Evolutionary conservation across 2,888 invertebrate species (phyloP).

Genomic region (Liopterus haemorrhoidalis): DNA sequence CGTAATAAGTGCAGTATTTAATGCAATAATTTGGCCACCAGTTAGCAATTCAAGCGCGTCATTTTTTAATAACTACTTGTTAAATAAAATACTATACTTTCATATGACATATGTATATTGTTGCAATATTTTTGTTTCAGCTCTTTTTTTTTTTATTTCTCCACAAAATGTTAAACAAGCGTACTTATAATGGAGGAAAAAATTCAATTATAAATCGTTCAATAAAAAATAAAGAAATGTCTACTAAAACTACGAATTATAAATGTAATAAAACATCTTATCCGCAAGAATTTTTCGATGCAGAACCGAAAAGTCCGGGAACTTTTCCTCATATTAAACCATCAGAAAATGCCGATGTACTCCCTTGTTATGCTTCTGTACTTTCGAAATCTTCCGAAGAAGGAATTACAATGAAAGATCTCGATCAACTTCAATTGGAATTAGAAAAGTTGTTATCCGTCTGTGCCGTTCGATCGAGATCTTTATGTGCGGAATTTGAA

Average conservation of each 20-base stretch:
- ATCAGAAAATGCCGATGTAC: constrained; percentile 59
- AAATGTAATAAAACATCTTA: constrained; percentile 13
- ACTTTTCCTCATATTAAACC: constrained; percentile 61
- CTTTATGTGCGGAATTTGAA: constrained; percentile 70
- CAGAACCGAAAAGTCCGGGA: constrained; percentile 33
- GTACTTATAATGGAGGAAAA: constrained; percentile 13
- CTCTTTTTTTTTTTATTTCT: too few species aligned
- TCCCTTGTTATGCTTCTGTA: constrained; percentile 63
- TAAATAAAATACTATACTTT: too few species aligned
- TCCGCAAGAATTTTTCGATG: constrained; percentile 9
- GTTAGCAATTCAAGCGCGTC: too few species aligned
- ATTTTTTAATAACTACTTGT: too few species aligned
- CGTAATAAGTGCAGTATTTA: too few species aligned
- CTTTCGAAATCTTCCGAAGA: constrained; percentile 65
- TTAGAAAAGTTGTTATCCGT: constrained; percentile 79
- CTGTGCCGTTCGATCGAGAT: constrained; percentile 71
- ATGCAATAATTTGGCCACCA: too few species aligned
- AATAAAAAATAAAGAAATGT: constrained; percentile 17
- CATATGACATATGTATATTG: too few species aligned
- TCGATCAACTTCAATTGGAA: constrained; percentile 81
- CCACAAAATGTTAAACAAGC: constrained; percentile 16
- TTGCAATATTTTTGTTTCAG: too few species aligned
- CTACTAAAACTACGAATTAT: constrained; percentile 10
- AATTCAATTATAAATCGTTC: constrained; percentile 15
- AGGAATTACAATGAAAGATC: constrained; percentile 78